phyloP scores from a whole-genome alignment of 1,140 invertebrate species.

The Anagrus nilaparvatae region DNA sequence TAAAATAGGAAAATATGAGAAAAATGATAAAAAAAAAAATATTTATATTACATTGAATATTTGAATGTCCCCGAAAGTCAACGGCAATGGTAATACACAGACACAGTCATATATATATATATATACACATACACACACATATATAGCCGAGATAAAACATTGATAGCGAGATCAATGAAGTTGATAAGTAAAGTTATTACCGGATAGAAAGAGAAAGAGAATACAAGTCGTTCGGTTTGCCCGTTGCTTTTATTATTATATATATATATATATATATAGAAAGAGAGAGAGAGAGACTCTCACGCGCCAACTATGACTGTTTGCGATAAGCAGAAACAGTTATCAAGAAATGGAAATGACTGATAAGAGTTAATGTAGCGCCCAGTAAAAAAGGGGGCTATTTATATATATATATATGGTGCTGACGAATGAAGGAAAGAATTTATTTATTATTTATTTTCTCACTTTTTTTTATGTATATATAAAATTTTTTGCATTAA shows the following conservation, averaged over 20 bases:
- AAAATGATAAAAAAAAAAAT: no score
- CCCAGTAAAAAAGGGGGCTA: no score
- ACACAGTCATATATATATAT: no score
- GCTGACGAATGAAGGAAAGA: no score
- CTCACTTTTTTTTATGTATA: no score
- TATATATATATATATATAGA: conserved; percentile 4
- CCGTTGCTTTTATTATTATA: not conserved
- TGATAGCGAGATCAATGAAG: conserved; percentile 44
- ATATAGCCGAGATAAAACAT: conserved; percentile 43
- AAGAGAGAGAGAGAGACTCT: not conserved
- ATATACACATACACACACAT: no score
- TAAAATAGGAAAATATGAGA: no score
- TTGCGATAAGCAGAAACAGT: conserved; percentile 42
- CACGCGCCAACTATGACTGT: conserved; percentile 20
- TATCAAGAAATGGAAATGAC: conserved; percentile 45
- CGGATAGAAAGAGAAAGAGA: conserved; percentile 35
- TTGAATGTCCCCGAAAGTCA: conserved; percentile 28
- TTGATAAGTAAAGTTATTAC: conserved; percentile 43
- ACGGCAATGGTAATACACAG: conserved; percentile 39
- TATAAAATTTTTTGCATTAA: no score
- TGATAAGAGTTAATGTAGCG: conserved; percentile 35
- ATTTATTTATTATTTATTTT: no score
- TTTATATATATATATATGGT: no score
- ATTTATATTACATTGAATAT: no score
- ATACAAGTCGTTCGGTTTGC: conserved; percentile 3